Evolutionary conservation across 2,888 invertebrate species (phyloP).

Genomic region (Trissolcus brochymenae): DNA sequence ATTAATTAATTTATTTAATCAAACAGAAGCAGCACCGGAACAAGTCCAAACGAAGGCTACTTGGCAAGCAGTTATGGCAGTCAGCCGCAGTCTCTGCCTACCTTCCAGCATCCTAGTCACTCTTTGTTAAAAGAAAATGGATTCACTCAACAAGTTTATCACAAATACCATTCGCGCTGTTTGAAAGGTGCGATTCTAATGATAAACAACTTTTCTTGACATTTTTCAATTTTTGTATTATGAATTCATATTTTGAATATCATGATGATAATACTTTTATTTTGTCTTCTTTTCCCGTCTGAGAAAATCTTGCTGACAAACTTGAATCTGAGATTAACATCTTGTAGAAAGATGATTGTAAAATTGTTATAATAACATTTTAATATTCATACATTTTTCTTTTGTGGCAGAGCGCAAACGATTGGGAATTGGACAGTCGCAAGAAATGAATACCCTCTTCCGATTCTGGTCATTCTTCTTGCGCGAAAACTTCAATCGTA

Average conservation of each 20-base stretch:
- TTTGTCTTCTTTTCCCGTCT: slow-evolving; percentile 76
- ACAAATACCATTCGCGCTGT: slow-evolving; percentile 96
- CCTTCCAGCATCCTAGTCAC: slow-evolving; percentile 98
- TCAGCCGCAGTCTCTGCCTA: slow-evolving; percentile 89
- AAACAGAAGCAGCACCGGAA: slow-evolving; percentile 85
- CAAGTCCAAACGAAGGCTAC: slow-evolving; percentile 82
- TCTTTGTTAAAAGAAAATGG: slow-evolving; percentile 95
- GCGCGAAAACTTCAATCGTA: slow-evolving; percentile 97
- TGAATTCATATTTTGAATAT: neutral
- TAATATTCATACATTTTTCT: slow-evolving; percentile 16
- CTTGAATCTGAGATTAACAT: slow-evolving; percentile 64
- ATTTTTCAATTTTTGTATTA: neutral
- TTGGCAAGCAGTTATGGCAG: slow-evolving; percentile 87
- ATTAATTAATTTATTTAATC: neutral
- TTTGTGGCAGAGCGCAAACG: slow-evolving; percentile 87
- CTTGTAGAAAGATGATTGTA: neutral
- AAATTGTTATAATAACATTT: neutral
- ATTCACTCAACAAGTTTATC: slow-evolving; percentile 98
- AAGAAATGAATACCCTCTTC: slow-evolving; percentile 99
- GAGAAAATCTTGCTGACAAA: slow-evolving; percentile 66
- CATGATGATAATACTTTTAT: slow-evolving; percentile 66
- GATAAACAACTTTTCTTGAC: neutral
- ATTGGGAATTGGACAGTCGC: slow-evolving; percentile 94
- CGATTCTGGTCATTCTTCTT: slow-evolving; percentile 99
- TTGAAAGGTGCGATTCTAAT: slow-evolving; percentile 83